A percentile compares a stretch with the other conserved stretches of the same genome.
Evolutionary conservation across 2,113 vertebrate genomes (phyloP).

Genomic region (Cervus canadensis): DNA sequence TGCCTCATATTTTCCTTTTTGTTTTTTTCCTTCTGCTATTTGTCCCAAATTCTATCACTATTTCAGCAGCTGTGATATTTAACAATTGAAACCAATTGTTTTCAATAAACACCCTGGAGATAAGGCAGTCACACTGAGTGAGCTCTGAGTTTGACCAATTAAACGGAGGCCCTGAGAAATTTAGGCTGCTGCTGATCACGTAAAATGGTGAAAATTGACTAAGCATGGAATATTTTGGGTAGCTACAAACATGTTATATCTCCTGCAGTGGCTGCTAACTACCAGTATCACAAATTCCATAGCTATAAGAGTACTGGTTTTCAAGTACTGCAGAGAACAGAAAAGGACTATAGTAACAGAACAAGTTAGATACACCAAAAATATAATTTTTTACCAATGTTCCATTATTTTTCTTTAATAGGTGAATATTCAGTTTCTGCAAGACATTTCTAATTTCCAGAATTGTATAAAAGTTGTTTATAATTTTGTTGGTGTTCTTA

Average conservation of each 20-base stretch:
- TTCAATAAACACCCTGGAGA: not conserved
- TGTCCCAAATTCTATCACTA: not conserved
- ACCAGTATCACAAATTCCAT: not conserved
- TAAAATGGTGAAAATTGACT: not conserved
- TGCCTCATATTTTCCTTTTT: not conserved
- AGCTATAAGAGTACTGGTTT: not conserved
- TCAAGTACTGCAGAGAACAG: not conserved
- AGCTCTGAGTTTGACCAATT: not conserved
- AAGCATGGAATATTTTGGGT: not conserved
- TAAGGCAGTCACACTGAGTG: not conserved
- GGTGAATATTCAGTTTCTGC: not conserved
- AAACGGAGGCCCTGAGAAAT: not conserved
- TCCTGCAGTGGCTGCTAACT: not conserved
- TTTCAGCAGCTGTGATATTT: not conserved
- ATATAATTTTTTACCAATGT: not conserved
- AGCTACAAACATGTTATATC: not conserved
- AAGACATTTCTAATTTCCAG: not conserved
- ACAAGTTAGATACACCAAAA: not conserved
- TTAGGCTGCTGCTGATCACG: not conserved
- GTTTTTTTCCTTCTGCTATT: not conserved
- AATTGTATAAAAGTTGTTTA: not conserved
- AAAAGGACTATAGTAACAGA: not conserved
- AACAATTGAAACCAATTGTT: not conserved
- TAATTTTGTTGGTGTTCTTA: not conserved
- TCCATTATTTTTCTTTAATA: not conserved